Evolutionary conservation across 2,797 vertebrate genomes (phyloP).

Genomic region (Percopsis omiscomaycus): DNA sequence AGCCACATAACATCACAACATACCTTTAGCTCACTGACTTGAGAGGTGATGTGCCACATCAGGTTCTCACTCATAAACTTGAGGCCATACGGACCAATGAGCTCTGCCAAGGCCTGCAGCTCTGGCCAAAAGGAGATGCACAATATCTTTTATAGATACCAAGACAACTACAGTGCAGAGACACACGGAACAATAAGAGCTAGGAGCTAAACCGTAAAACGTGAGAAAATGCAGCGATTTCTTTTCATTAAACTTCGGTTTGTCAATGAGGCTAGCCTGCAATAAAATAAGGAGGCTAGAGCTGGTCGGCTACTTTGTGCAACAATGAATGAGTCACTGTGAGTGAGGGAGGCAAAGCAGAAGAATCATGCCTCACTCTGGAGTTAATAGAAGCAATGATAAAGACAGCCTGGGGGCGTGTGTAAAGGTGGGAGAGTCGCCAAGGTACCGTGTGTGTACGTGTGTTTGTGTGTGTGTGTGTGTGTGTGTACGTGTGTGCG

Average conservation of each 20-base stretch:
- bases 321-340: conserved; percentile 44
- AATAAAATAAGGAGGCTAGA: conserved; percentile 9
- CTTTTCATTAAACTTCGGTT: no score
- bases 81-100: conserved; percentile 90
- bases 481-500: not conserved
- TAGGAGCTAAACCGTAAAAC: no score
- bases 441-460: conserved; percentile 13
- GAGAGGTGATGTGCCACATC: conserved; percentile 96
- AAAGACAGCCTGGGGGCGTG: conserved; percentile 32
- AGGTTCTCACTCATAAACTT: conserved; percentile 91
- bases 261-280: no score
- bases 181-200: no score
- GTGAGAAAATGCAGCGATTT: no score
- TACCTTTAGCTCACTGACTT: conserved; percentile 91
- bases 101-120: conserved; percentile 85
- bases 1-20: conserved; percentile 30
- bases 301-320: conserved; percentile 11
- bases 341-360: conserved; percentile 13
- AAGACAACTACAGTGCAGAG: no score
- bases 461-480: conserved; percentile 21
- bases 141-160: no score
- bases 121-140: conserved; percentile 66
- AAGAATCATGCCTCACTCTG: conserved; percentile 20
- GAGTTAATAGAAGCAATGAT: conserved; percentile 57
- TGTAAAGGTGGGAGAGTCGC: conserved; percentile 25